Evolutionary conservation across 2,797 vertebrate species (phyloP).

Genomic region (Uromys caudimaculatus): DNA sequence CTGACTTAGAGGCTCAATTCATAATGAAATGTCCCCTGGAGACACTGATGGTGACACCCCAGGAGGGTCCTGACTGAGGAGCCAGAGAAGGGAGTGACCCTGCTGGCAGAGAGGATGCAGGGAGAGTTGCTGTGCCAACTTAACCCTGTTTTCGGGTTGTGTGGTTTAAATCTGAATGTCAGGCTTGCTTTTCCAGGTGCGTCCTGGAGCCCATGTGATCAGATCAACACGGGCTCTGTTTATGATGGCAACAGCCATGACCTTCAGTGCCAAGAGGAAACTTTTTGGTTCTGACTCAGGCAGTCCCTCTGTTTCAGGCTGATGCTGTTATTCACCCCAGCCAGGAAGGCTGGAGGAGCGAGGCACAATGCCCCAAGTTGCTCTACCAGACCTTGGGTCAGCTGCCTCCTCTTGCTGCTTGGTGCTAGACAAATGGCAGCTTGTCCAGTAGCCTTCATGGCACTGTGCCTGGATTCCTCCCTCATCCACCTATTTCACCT

Average conservation of each 20-base stretch:
- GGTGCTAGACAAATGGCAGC: neutral
- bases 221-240: constrained; percentile 61
- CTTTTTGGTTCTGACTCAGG: neutral
- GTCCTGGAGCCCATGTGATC: neutral
- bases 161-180: neutral
- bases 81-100: neutral
- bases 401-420: neutral
- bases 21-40: neutral
- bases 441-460: neutral
- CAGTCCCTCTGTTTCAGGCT: neutral
- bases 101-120: neutral
- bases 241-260: constrained; percentile 10
- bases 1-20: neutral
- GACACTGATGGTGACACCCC: neutral
- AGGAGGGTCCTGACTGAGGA: neutral
- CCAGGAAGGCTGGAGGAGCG: fast-evolving
- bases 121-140: neutral
- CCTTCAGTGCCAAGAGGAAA: constrained; percentile 33
- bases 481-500: fast-evolving
- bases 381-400: too few species aligned
- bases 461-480: fast-evolving
- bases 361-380: fast-evolving
- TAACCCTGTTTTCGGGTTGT: neutral
- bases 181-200: constrained; percentile 28
- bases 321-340: neutral